Conservation (phyloP, 2,888 invertebrate genomes). For the Erebia palarica region DNA sequence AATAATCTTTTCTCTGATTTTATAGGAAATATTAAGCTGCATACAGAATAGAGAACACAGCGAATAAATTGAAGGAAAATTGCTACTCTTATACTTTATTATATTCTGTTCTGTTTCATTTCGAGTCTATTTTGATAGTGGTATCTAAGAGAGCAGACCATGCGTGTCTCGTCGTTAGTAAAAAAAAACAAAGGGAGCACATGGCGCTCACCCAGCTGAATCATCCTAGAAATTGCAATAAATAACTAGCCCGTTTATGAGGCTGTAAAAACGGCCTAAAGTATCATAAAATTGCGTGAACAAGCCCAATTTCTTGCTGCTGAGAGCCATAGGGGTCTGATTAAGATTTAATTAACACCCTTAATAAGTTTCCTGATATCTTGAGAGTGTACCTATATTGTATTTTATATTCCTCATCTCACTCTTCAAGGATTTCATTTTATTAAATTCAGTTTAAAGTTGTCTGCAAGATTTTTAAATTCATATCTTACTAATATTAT, state of each 20-base stretch:
- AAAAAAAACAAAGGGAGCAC: no score
- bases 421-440: background rate
- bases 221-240: background rate
- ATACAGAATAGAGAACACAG: no score
- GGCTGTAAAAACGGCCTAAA: background rate
- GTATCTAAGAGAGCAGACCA: no score
- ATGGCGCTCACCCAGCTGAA: no score
- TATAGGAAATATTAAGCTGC: no score
- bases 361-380: background rate
- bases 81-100: no score
- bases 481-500: no score
- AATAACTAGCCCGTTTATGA: background rate
- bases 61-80: no score
- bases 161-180: no score
- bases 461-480: background rate
- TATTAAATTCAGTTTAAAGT: background rate
- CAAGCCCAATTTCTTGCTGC: conserved; percentile 9
- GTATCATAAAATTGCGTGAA: conserved; percentile 6
- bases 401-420: background rate
- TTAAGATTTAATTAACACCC: conserved; percentile 10
- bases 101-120: no score
- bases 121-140: no score
- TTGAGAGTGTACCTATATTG: background rate
- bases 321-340: conserved; percentile 2
- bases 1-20: no score